These are phyloP conservation scores for Tortricodes alternella DNA, from an alignment of 2,888 invertebrate species.

Conservation along the genomic window DNA sequence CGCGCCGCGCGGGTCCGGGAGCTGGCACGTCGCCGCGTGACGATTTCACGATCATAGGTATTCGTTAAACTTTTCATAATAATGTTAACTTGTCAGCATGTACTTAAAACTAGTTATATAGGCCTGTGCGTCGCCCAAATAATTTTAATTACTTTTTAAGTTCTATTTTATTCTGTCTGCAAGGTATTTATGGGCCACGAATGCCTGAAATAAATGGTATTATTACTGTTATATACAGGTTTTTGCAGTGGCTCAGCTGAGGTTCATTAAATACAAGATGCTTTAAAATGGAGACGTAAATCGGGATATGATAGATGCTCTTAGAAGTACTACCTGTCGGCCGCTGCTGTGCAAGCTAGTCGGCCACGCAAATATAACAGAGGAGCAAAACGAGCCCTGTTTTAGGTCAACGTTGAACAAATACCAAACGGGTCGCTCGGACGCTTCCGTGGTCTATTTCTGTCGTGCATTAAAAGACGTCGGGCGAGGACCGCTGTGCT, in stretches of 20 bases:
- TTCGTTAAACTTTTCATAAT: constrained; percentile 10
- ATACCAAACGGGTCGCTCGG: constrained; percentile 82
- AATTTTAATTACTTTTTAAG: not conserved
- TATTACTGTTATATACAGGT: too few species aligned
- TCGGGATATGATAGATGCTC: not conserved
- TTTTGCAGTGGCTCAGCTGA: too few species aligned
- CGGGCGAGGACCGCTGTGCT: constrained; percentile 56
- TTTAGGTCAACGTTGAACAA: constrained; percentile 83
- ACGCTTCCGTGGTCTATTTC: constrained; percentile 81
- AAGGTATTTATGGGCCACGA: too few species aligned
- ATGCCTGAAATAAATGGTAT: too few species aligned
- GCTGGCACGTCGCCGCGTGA: constrained; percentile 75
- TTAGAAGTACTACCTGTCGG: constrained; percentile 8
- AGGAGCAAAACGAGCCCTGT: constrained; percentile 80
- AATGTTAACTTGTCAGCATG: constrained; percentile 1
- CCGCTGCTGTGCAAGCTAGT: constrained; percentile 42
- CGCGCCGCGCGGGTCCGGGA: constrained; percentile 58
- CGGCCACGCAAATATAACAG: constrained; percentile 77
- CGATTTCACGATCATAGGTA: constrained; percentile 48
- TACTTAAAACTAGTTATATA: not conserved
- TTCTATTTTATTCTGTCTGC: too few species aligned
- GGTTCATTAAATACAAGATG: too few species aligned
- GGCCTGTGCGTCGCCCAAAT: too few species aligned
- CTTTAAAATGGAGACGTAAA: not conserved
- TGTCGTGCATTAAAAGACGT: constrained; percentile 73